These are phyloP conservation scores for Drosophila kikkawai DNA, from an alignment of 1,140 invertebrate species.

Conservation along the genomic window DNA sequence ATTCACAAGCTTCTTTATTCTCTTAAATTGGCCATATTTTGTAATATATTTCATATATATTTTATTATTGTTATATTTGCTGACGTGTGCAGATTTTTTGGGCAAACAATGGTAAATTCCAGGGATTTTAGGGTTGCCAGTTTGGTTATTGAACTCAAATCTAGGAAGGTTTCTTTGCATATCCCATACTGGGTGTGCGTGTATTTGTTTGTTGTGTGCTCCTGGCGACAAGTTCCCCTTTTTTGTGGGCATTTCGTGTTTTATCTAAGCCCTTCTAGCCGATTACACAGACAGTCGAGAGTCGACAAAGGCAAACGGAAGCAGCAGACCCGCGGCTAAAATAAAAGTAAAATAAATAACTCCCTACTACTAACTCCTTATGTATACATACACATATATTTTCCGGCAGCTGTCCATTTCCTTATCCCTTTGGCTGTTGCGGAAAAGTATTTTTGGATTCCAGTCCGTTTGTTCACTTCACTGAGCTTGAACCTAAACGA, in stretches of 20 bases:
- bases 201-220: conserved; percentile 12
- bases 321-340: conserved; percentile 40
- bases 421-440: conserved; percentile 21
- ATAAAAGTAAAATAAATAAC: conserved; percentile 49
- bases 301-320: conserved; percentile 28
- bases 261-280: conserved; percentile 67
- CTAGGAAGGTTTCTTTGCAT: conserved; percentile 30
- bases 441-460: conserved; percentile 36
- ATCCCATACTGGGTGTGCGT: conserved; percentile 15
- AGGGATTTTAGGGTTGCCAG: not conserved
- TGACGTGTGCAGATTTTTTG: conserved; percentile 32
- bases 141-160: conserved; percentile 31
- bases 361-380: conserved; percentile 3
- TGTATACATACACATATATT: conserved; percentile 1
- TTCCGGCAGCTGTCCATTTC: conserved; percentile 39
- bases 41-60: not conserved
- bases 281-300: conserved; percentile 58
- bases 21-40: not conserved
- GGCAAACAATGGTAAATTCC: not conserved
- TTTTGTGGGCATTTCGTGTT: conserved; percentile 44
- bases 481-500: conserved; percentile 16
- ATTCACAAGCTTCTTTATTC: not conserved
- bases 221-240: conserved; percentile 17
- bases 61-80: not conserved
- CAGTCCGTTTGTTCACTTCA: conserved; percentile 42